Conservation (phyloP, 2,113 vertebrate genomes). For the Xiphophorus couchianus region DNA sequence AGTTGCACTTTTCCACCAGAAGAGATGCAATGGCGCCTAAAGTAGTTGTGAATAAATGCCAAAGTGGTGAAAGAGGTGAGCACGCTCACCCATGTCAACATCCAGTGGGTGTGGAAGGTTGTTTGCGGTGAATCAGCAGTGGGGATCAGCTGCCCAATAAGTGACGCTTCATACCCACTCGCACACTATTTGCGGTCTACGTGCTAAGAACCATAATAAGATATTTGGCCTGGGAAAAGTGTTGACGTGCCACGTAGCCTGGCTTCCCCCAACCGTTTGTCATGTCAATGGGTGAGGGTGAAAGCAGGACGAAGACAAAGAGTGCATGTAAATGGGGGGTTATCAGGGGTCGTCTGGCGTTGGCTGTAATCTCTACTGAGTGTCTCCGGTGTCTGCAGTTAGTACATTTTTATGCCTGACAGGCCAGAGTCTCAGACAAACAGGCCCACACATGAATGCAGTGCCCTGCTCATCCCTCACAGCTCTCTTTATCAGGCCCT, state of each 20-base stretch:
- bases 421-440: slow-evolving; percentile 11
- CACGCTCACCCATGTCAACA: not conserved
- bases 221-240: slow-evolving; percentile 5
- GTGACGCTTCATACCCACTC: slow-evolving; percentile 11
- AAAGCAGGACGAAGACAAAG: slow-evolving; percentile 7
- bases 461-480: slow-evolving; percentile 19
- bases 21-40: not conserved
- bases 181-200: slow-evolving; percentile 26
- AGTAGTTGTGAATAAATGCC: slow-evolving; percentile 11
- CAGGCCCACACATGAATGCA: slow-evolving; percentile 16
- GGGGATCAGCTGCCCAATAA: slow-evolving; percentile 6
- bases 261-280: not conserved
- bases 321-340: slow-evolving; percentile 38
- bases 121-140: slow-evolving; percentile 18
- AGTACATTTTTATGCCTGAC: slow-evolving; percentile 23
- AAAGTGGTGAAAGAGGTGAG: not conserved
- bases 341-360: slow-evolving; percentile 53
- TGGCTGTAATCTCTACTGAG: slow-evolving; percentile 31
- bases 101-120: slow-evolving; percentile 19
- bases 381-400: slow-evolving; percentile 27
- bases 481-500: slow-evolving; percentile 12
- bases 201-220: slow-evolving; percentile 4
- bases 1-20: slow-evolving; percentile 11
- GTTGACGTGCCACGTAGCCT: not conserved
- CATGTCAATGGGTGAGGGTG: slow-evolving; percentile 22